phyloP scores from a whole-genome alignment of 2,888 invertebrate species.

The Drosophila kambysellisi region DNA sequence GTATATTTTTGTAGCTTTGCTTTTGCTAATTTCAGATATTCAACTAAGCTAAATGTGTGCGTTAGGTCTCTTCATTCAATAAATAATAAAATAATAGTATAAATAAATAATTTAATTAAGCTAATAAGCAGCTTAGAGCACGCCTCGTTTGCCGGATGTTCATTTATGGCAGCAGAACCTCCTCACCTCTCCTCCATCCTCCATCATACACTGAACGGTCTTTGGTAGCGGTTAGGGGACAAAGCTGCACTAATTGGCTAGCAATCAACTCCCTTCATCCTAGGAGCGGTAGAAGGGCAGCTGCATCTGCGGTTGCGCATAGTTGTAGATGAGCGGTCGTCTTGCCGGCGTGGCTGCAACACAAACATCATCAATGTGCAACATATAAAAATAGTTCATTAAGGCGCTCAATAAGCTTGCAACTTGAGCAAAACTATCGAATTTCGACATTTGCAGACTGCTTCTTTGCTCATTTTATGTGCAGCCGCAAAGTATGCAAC shows the following conservation, averaged over 20 bases:
- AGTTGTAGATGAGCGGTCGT: slow-evolving; percentile 80
- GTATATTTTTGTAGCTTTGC: slow-evolving; percentile 78
- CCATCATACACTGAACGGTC: slow-evolving; percentile 51
- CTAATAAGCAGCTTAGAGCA: slow-evolving; percentile 58
- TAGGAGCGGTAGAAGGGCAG: slow-evolving; percentile 76
- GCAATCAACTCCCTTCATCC: slow-evolving; percentile 25
- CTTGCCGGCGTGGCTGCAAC: slow-evolving; percentile 69
- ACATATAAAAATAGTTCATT: slow-evolving; percentile 21
- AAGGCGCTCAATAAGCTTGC: slow-evolving; percentile 12
- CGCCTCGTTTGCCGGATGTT: slow-evolving; percentile 55
- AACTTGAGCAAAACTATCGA: slow-evolving; percentile 24
- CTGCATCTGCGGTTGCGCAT: slow-evolving; percentile 78
- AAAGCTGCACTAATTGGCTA: slow-evolving; percentile 62
- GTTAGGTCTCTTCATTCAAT: slow-evolving; percentile 53
- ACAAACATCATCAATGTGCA: neutral
- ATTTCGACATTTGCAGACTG: slow-evolving; percentile 20
- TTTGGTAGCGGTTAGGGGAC: slow-evolving; percentile 63
- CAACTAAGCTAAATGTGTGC: slow-evolving; percentile 67
- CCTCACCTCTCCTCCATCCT: slow-evolving; percentile 48
- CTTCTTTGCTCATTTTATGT: slow-evolving; percentile 37
- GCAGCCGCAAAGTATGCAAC: slow-evolving; percentile 60
- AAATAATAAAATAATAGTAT: slow-evolving; percentile 48
- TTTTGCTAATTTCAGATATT: slow-evolving; percentile 68
- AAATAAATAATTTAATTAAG: slow-evolving; percentile 49
- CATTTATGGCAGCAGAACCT: slow-evolving; percentile 71